phyloP scores from a whole-genome alignment of 1,140 invertebrate species.

The Drosophila sucinea region DNA sequence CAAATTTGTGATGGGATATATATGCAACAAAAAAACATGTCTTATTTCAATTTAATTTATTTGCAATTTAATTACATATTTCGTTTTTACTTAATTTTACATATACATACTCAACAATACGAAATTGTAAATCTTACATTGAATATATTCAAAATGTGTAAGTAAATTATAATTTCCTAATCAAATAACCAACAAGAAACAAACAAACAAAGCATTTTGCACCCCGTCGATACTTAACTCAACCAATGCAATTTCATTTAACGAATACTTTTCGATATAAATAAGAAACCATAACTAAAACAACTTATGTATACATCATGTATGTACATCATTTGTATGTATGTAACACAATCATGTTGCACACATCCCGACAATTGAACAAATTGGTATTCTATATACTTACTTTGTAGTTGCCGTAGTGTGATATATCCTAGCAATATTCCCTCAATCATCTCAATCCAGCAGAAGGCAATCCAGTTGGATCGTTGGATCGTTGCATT shows the following conservation, averaged over 20 bases:
- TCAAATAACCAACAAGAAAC: conserved; percentile 25
- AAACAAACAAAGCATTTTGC: conserved; percentile 16
- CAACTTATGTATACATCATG: neutral
- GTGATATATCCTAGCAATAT: too few species aligned
- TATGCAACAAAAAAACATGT: neutral
- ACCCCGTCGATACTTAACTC: conserved; percentile 1
- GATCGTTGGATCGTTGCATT: neutral
- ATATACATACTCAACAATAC: conserved; percentile 35
- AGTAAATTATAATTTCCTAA: conserved; percentile 57
- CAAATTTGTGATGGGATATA: neutral
- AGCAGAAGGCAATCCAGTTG: too few species aligned
- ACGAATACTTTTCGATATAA: neutral
- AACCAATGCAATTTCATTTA: conserved; percentile 9
- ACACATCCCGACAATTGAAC: too few species aligned
- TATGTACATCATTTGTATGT: neutral
- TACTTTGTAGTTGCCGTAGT: too few species aligned
- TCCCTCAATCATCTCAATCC: too few species aligned
- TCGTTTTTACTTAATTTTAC: conserved; percentile 42
- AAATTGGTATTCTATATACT: too few species aligned
- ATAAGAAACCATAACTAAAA: neutral
- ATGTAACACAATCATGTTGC: neutral
- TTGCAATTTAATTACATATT: conserved; percentile 57
- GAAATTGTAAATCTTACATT: conserved; percentile 68
- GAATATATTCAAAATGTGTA: conserved; percentile 66
- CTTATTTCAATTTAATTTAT: neutral